phyloP scores from a whole-genome alignment of 1,140 invertebrate species.

The Pachyrhynchus sulphureomaculatus region DNA sequence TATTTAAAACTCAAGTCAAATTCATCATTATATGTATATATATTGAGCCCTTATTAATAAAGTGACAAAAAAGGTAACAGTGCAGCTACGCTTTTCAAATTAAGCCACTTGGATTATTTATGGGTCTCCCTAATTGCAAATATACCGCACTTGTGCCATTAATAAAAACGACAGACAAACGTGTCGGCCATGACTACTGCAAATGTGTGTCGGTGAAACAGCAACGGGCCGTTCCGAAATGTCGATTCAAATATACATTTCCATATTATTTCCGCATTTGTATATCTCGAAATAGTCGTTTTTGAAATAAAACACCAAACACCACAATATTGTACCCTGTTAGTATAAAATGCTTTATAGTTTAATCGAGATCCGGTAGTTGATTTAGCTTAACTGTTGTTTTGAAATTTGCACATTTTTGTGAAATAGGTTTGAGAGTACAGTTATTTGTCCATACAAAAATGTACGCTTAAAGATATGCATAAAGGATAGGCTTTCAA shows the following conservation, averaged over 20 bases:
- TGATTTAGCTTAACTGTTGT: too few species aligned
- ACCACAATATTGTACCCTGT: too few species aligned
- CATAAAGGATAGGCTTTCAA: too few species aligned
- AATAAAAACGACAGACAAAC: slow-evolving; percentile 7
- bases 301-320: slow-evolving; percentile 20
- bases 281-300: slow-evolving; percentile 20
- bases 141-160: slow-evolving; percentile 9
- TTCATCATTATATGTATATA: not conserved
- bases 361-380: too few species aligned
- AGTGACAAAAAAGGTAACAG: not conserved
- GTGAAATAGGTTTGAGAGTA: too few species aligned
- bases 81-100: not conserved
- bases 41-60: not conserved
- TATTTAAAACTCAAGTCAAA: too few species aligned
- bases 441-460: too few species aligned
- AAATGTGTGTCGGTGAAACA: not conserved
- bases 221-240: slow-evolving; percentile 4
- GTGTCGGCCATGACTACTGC: not conserved
- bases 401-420: too few species aligned
- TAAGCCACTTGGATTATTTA: slow-evolving; percentile 1
- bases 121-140: not conserved
- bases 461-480: too few species aligned
- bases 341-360: too few species aligned
- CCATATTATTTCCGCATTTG: slow-evolving; percentile 43
- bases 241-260: slow-evolving; percentile 38